A percentile compares a stretch with the other conserved stretches of the same genome.
phyloP scores from a whole-genome alignment of 1,140 invertebrate genomes.

The Micrasema longulum region DNA sequence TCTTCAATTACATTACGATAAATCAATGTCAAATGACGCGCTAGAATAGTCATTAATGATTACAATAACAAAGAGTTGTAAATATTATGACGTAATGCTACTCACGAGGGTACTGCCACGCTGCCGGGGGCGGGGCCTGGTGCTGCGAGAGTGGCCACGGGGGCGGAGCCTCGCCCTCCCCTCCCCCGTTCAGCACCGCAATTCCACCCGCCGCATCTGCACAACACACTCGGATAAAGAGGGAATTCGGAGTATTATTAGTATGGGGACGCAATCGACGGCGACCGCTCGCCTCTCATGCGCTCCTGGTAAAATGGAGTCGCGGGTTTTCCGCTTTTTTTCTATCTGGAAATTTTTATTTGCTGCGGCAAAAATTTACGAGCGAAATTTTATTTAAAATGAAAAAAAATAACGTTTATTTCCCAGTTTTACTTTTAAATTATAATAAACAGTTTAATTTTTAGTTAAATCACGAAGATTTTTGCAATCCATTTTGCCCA shows the following conservation, averaged over 20 bases:
- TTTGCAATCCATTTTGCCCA: too few species aligned
- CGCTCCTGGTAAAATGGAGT: conserved; percentile 15
- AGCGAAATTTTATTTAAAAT: too few species aligned
- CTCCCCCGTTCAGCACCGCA: conserved; percentile 57
- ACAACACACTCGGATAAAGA: too few species aligned
- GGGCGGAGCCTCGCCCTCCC: conserved; percentile 65
- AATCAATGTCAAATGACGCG: too few species aligned
- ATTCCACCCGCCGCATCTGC: conserved; percentile 29
- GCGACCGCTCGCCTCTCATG: background rate
- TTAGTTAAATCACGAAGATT: too few species aligned
- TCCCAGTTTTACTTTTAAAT: too few species aligned
- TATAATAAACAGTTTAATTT: too few species aligned
- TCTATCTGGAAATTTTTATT: conserved; percentile 11
- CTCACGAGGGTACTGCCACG: conserved; percentile 27
- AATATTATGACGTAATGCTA: background rate
- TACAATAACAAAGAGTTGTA: too few species aligned
- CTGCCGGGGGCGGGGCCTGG: conserved; percentile 47
- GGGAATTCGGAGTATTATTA: background rate
- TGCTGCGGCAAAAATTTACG: too few species aligned
- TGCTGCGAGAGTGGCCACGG: conserved; percentile 57
- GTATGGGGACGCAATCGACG: background rate
- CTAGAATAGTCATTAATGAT: too few species aligned
- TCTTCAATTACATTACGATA: too few species aligned
- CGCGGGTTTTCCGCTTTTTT: conserved; percentile 36
- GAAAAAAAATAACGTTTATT: too few species aligned